Evolutionary conservation across 2,888 invertebrate genomes (phyloP).

Genomic region (Rhopalosiphum nymphaeae): DNA sequence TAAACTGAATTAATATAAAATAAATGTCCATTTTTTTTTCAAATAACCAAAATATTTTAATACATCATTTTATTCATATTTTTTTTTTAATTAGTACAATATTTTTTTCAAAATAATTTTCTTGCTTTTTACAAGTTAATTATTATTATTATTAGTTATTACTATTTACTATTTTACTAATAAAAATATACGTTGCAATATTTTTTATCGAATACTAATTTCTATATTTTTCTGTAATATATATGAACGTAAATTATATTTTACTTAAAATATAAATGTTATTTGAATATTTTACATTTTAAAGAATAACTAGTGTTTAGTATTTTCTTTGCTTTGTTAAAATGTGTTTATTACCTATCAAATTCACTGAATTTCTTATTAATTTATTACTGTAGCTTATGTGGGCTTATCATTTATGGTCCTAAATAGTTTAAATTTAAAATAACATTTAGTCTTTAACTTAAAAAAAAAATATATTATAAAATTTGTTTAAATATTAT

Average conservation of each 20-base stretch:
- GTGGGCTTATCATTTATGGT: not conserved
- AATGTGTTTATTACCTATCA: not conserved
- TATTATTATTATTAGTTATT: not conserved
- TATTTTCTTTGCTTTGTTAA: not conserved
- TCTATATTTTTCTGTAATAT: not conserved
- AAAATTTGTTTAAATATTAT: conserved; percentile 35
- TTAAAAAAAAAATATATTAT: not conserved
- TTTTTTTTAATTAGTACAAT: not conserved
- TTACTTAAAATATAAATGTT: not conserved
- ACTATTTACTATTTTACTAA: not conserved
- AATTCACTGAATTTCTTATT: not conserved
- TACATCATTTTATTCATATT: too few relatives aligned
- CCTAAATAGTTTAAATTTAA: not conserved
- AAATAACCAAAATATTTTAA: not conserved
- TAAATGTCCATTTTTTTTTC: not conserved
- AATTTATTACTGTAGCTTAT: not conserved
- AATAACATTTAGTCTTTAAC: not conserved
- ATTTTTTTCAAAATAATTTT: not conserved
- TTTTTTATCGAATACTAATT: not conserved
- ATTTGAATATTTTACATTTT: not conserved
- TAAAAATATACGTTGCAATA: conserved; percentile 22
- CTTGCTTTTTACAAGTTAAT: not conserved
- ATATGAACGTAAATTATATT: not conserved
- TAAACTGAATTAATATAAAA: not conserved
- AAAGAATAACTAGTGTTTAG: not conserved